Percentiles rank a stretch among this genome's conserved stretches.
Conservation (phyloP, 2,797 vertebrate species). For the Eleutherodactylus coqui region DNA sequence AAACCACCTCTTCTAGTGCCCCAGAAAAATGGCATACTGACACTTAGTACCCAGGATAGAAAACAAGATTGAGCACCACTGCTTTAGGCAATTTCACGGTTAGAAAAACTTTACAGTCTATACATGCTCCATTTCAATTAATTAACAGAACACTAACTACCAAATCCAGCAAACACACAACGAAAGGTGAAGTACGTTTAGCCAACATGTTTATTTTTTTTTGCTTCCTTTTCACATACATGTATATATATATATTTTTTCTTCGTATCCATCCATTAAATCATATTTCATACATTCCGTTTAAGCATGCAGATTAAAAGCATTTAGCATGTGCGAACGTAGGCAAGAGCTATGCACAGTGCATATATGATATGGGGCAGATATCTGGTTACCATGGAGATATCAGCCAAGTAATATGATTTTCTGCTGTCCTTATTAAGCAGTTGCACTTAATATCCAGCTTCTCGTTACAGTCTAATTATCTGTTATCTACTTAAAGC, state of each 20-base stretch:
- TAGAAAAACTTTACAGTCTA: constrained; percentile 21
- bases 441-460: constrained; percentile 57
- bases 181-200: not conserved
- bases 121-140: constrained; percentile 15
- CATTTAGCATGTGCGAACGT: constrained; percentile 28
- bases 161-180: not conserved
- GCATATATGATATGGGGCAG: constrained; percentile 13
- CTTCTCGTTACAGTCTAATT: constrained; percentile 56
- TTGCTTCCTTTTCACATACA: not conserved
- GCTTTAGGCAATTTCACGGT: constrained; percentile 31
- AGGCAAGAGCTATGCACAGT: not conserved
- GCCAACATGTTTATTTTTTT: not conserved
- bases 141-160: constrained; percentile 6
- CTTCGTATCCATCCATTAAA: not conserved
- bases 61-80: constrained; percentile 17
- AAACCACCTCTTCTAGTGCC: not conserved
- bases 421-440: constrained; percentile 42
- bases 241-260: not conserved
- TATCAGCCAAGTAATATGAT: constrained; percentile 33
- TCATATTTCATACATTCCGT: not conserved
- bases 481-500: constrained; percentile 58
- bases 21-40: not conserved
- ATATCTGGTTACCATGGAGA: constrained; percentile 56
- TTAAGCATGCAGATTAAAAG: not conserved
- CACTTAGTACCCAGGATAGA: constrained; percentile 4